Percentiles rank a stretch among this genome's conserved stretches.
Conservation (phyloP, 1,140 invertebrate genomes). For the Trichonephila clavata region DNA sequence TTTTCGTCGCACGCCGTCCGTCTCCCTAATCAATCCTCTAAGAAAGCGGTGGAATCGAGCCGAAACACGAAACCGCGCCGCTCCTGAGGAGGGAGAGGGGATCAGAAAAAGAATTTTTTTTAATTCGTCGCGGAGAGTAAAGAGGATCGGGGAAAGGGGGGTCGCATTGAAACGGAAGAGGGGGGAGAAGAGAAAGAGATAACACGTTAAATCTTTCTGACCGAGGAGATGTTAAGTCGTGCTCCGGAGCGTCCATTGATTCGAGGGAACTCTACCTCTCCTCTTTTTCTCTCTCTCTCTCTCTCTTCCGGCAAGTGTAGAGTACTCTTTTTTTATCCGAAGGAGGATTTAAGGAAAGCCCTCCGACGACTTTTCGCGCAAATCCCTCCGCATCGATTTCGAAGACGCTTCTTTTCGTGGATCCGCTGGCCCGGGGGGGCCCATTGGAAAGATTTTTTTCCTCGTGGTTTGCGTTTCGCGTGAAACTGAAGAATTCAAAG, state of each 20-base stretch:
- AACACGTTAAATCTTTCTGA: slow-evolving; percentile 55
- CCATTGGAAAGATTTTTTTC: too few species aligned
- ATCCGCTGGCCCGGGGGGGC: too few species aligned
- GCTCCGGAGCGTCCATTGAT: slow-evolving; percentile 50
- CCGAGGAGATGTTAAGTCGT: slow-evolving; percentile 51
- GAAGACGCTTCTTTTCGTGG: background rate
- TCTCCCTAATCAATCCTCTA: too few species aligned
- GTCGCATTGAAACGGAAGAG: too few species aligned
- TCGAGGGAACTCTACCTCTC: background rate
- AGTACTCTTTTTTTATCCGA: background rate
- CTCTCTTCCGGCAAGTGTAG: background rate
- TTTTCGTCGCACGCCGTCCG: too few species aligned
- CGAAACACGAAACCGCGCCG: background rate
- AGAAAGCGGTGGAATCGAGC: too few species aligned
- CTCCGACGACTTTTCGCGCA: slow-evolving; percentile 42
- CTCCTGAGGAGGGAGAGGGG: background rate
- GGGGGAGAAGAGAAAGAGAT: background rate
- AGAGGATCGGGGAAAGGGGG: too few species aligned
- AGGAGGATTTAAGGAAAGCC: slow-evolving; percentile 18
- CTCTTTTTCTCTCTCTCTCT: too few species aligned
- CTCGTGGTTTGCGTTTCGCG: too few species aligned
- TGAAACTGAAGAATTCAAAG: too few species aligned
- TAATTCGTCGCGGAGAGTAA: too few species aligned
- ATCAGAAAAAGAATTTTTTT: too few species aligned
- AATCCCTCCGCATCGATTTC: slow-evolving; percentile 57